Base-by-base conservation (phyloP, 2,113 vertebrate genomes). In the Campylorhamphus procurvoides region DNA sequence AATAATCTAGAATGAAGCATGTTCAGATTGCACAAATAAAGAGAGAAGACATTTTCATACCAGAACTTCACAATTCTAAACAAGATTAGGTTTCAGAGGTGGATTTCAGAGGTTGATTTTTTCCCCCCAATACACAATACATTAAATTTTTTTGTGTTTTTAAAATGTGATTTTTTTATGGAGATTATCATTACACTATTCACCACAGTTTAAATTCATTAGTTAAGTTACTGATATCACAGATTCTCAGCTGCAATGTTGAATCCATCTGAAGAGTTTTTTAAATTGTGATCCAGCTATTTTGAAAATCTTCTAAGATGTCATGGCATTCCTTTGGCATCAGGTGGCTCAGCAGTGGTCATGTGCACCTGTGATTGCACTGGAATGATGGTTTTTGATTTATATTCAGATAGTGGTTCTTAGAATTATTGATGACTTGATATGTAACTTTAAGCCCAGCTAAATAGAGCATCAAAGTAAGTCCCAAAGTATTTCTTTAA, bases 291-390 rank as follows among this genome's bases (percentile, higher is more conserved):
- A 84, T 68, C 86, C 2, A 15, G 18, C 22, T 93, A 37, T 64
- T 84, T 69, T 76, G 47, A 60, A 80, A 89, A 80, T 37, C 13
- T 69, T 50, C 33, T 39, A 44, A 85, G 84, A 53, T 11, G 8
- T 40, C 42, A 64, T 22, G 0, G 0, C 44, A 73, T 22, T 37
- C 15, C 42, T 55, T 53, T 66, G 33, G 37, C 35, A 76, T 46
- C 28, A 60, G 20, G 49, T 17, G n/a, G 31, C 15, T 87, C 53
- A 79, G 39, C 49, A 89, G 39, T 7, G 23, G 93, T 27, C 5
- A 3, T 0, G 1, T 28, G 52, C n/a, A 50, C 31, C n/a, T 35
- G 15, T 31, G 39, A 59, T 55, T 50, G 27, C 15, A 53, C 0
- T 40, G 49, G 44, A 79, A 76, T 8, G 25, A 39, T 64, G 37